phyloP scores from a whole-genome alignment of 2,113 vertebrate species.

The Candoia aspera region DNA sequence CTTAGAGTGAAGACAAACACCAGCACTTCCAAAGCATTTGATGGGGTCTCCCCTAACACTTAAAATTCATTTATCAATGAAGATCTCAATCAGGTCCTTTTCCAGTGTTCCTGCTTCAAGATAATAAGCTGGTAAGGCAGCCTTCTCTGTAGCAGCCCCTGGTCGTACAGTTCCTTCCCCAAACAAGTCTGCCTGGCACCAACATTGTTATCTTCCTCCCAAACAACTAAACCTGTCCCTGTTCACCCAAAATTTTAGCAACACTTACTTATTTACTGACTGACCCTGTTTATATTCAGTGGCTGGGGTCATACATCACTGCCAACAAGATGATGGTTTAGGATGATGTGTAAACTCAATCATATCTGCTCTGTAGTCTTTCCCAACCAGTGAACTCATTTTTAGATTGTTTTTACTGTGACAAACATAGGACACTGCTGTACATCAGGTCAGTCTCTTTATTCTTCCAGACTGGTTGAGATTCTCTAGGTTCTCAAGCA shows the following conservation, averaged over 20 bases:
- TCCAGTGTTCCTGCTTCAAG: background rate
- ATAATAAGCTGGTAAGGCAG: background rate
- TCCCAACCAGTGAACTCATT: background rate
- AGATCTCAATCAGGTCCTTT: background rate
- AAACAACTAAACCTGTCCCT: background rate
- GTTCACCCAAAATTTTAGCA: background rate
- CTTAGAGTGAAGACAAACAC: background rate
- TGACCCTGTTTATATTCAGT: background rate
- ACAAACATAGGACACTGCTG: background rate
- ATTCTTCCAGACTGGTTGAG: background rate
- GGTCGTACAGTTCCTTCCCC: background rate
- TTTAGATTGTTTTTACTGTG: background rate
- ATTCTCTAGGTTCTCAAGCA: background rate
- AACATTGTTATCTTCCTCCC: background rate
- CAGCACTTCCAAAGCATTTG: background rate
- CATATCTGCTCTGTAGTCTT: background rate
- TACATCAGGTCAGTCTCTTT: background rate
- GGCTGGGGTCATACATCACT: background rate
- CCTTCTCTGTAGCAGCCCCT: background rate
- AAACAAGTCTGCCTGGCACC: no score
- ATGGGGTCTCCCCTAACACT: background rate
- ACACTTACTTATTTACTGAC: background rate
- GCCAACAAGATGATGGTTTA: background rate
- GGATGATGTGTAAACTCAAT: background rate
- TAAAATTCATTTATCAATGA: background rate